Conservation (phyloP, 2,113 vertebrate species). For the Urocolius indicus region DNA sequence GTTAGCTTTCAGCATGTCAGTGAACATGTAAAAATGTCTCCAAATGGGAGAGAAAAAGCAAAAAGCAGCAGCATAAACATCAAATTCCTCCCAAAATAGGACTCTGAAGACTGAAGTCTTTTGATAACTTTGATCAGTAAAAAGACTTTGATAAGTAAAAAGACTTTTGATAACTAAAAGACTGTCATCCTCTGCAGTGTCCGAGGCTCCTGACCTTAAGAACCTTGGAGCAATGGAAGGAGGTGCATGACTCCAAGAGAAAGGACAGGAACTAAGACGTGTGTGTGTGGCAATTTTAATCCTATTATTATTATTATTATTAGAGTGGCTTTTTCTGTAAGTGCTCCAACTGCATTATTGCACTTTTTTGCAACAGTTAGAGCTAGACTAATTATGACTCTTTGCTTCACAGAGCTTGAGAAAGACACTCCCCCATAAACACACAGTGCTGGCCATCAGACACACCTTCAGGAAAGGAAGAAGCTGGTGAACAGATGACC, state of each 20-base stretch:
- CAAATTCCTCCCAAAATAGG: not conserved
- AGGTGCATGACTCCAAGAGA: not conserved
- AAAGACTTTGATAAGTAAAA: too few species aligned
- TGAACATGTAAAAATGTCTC: not conserved
- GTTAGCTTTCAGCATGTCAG: not conserved
- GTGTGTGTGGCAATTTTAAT: not conserved
- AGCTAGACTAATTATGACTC: not conserved
- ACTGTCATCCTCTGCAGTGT: not conserved
- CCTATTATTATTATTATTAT: not conserved
- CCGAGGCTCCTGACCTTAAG: not conserved
- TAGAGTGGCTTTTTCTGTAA: not conserved
- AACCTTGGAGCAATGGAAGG: not conserved
- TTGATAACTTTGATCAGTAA: too few species aligned
- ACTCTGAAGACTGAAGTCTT: not conserved
- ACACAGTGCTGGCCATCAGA: not conserved
- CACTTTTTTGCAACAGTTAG: not conserved
- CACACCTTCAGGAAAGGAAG: not conserved
- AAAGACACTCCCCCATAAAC: fast-evolving
- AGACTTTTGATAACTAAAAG: too few species aligned
- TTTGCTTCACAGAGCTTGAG: not conserved
- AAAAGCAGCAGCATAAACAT: not conserved
- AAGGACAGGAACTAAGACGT: not conserved
- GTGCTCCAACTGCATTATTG: not conserved
- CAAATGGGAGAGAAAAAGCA: not conserved
- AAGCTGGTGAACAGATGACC: not conserved